Evolutionary conservation across 2,113 vertebrate genomes (phyloP), one percentile per base, ranked within the genome.

Genomic region (Cyphomyrus plagiostoma): DNA sequence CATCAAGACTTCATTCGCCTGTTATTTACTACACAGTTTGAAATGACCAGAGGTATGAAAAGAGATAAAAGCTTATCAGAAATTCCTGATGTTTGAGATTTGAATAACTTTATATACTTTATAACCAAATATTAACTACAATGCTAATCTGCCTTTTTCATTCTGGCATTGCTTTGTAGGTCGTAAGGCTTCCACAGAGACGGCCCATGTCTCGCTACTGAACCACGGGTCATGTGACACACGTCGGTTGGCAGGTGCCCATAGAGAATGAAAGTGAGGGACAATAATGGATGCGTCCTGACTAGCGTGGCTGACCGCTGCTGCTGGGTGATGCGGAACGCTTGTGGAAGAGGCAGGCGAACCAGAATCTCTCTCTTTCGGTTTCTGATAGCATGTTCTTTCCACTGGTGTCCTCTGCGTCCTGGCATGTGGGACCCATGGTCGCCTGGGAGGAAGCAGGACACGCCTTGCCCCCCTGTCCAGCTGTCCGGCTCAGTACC

Each of bases 401-500:
- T 83, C 30, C 77, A 56, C 19, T 45, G 39, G 23, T 19, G 39
- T 30, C 62, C 87, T 88, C 42, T n/a, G 21, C 13, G 5, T 46
- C 7, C 56, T 30, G n/a, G n/a, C 46, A 70, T 26, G 26, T 26
- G 66, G 46, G 88, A 48, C n/a, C 62, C 26, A 70, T 6, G 3
- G n/a, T 70, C 62, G 30, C 62, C 62, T 30, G 74, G 74, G 90
- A 90, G 92, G 93, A 94, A 91, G 93, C 93, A 82, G 93, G 87
- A 48, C 82, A 48, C 48, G 35, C 46, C 39, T 1, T 11, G 11
- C n/a, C 39, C 30, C 46, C n/a, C n/a, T 4, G 5, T 49, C 48
- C 70, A 87, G 93, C 93, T 8, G 88, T 91, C 89, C 1, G 0
- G 92, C 92, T 99, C 95, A 99, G 94, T 99, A 99, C 96, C 98